Base-by-base conservation (phyloP, 2,113 vertebrate species). In the Lutjanus erythropterus region DNA sequence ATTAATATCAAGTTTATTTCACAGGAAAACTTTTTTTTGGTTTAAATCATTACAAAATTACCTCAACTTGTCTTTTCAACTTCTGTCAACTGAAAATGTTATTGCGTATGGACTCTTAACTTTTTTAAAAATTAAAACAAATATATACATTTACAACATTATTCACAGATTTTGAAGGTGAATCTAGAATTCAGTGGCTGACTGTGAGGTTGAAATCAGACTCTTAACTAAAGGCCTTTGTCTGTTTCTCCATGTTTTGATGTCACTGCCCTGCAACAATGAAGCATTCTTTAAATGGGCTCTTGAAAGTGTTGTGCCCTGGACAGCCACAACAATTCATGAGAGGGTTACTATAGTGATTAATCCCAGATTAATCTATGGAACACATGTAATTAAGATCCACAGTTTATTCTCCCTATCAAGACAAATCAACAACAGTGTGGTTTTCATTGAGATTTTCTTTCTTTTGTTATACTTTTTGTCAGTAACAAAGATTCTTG, bases 341-440 rank as follows among this genome's bases (percentile, higher is more conserved):
- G 59, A 76, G 84, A 84, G 72, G 75, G 83, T 80, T 86, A 76
- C 85, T 83, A 85, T 83, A 84, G 83, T 79, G 80, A 91, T 66
- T 91, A 88, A 91, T 93, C 84, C 73, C 53, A 61, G 60, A 61
- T 86, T 75, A 70, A 85, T 89, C 83, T 74, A 75, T 84, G 65
- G 50, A 25, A 67, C 3, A 64, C 74, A 27, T 88, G 75, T 88
- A 85, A 84, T 88, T 81, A 85, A 73, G 59, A 83, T 61, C 18
- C 6, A 58, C 35, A 77, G 53, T 79, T 71, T 2, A 81, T 87
- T 72, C 80, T 79, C 31, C 74, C 46, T 53, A 79, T 86, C 27
- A 70, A 86, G 53, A 58, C 9, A 61, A 58, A 81, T 91, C 64
- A 83, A 42, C 42, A 33, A 29, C 77, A 39, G 35, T 85, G 56